phyloP scores from a whole-genome alignment of 92 coral and sea anemone species.

The Phenganax marumi region DNA sequence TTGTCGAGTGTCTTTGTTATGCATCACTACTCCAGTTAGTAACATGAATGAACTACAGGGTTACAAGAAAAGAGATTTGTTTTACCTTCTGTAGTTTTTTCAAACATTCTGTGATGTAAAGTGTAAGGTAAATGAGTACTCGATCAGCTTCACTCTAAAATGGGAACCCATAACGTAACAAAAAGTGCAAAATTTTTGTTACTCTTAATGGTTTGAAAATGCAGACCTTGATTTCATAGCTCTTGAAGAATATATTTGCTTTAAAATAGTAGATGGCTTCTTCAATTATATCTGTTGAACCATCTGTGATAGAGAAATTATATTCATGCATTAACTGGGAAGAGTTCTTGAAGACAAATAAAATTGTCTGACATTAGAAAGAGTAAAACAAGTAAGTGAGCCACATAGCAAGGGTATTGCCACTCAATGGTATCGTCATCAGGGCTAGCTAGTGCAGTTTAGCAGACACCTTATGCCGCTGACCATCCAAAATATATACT shows the following conservation, averaged over 20 bases:
- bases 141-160: slow-evolving; percentile 91
- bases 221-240: slow-evolving; percentile 90
- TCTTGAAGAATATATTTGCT: slow-evolving; percentile 98
- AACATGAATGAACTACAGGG: neutral
- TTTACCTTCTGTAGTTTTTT: slow-evolving; percentile 91
- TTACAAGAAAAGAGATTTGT: neutral
- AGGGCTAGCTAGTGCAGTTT: no score
- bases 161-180: neutral
- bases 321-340: neutral
- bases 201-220: neutral
- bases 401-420: no score
- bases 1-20: no score
- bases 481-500: no score
- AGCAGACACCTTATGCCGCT: no score
- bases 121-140: slow-evolving; percentile 90
- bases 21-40: neutral
- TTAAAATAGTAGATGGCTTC: slow-evolving; percentile 88
- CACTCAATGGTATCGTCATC: no score
- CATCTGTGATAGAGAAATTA: slow-evolving; percentile 55
- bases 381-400: no score
- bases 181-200: neutral
- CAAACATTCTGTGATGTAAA: slow-evolving; percentile 88
- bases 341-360: neutral
- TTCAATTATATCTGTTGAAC: slow-evolving; percentile 77
- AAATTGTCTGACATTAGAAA: no score